Percentiles rank a stretch among this genome's conserved stretches.
Conservation (phyloP, 1,140 invertebrate genomes). For the Neodiprion fabricii region DNA sequence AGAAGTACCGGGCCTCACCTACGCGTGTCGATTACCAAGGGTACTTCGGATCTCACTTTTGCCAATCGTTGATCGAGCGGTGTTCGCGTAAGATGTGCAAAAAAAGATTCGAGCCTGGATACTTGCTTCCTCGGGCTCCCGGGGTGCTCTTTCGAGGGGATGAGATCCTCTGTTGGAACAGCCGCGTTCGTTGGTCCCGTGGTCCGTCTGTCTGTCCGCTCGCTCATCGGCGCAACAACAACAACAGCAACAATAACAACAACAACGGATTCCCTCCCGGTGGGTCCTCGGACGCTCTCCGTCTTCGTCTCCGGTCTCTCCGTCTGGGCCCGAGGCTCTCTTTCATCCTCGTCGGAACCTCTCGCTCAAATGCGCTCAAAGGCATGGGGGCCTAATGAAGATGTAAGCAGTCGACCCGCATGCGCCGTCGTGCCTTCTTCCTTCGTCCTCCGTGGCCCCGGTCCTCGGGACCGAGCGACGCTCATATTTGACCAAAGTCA, state of each 20-base stretch:
- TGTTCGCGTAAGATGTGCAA: too few species aligned
- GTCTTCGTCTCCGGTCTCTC: constrained; percentile 12
- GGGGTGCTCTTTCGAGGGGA: constrained; percentile 26
- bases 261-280: constrained; percentile 61
- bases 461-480: constrained; percentile 29
- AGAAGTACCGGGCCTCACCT: too few species aligned
- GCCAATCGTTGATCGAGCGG: too few species aligned
- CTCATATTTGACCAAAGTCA: background rate
- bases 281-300: constrained; percentile 53
- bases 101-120: too few species aligned
- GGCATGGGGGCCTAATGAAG: constrained; percentile 59
- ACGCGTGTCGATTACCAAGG: too few species aligned
- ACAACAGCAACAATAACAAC: constrained; percentile 44
- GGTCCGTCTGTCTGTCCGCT: constrained; percentile 41
- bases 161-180: constrained; percentile 60
- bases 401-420: constrained; percentile 61
- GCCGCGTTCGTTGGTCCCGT: constrained; percentile 42
- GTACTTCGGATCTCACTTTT: too few species aligned
- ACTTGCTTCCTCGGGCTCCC: too few species aligned
- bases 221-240: constrained; percentile 57
- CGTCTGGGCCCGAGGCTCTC: constrained; percentile 8
- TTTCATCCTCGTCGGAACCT: constrained; percentile 16
- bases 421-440: constrained; percentile 47
- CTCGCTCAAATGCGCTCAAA: constrained; percentile 35
- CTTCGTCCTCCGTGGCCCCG: constrained; percentile 46